phyloP scores from a whole-genome alignment of 1,140 invertebrate genomes.

The Calliopsis andreniformis region DNA sequence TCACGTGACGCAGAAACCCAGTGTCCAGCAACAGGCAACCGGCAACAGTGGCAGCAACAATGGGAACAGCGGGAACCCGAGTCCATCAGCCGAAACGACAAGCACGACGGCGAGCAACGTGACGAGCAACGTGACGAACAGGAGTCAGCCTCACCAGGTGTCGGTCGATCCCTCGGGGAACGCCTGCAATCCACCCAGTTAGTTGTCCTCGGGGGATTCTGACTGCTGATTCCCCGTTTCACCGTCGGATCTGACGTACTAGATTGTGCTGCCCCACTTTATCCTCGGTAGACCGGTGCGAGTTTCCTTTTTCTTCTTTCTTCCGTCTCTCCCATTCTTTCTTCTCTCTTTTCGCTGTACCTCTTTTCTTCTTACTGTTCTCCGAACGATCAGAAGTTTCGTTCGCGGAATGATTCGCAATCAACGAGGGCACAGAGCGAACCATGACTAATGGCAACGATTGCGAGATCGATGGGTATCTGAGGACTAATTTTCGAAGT shows the following conservation, averaged over 20 bases:
- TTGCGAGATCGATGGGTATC: constrained; percentile 5
- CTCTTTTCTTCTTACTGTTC: neutral
- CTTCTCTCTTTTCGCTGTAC: constrained; percentile 3
- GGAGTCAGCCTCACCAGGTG: constrained; percentile 55
- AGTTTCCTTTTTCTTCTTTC: constrained; percentile 3
- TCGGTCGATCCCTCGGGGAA: constrained; percentile 57
- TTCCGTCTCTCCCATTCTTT: constrained; percentile 2
- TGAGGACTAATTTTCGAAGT: neutral
- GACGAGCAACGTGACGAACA: constrained; percentile 43
- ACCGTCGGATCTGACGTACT: neutral
- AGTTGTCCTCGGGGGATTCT: constrained; percentile 51
- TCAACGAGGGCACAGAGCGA: constrained; percentile 33
- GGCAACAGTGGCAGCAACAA: constrained; percentile 52
- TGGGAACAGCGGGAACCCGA: constrained; percentile 63
- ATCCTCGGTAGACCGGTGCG: neutral
- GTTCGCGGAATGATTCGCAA: constrained; percentile 23
- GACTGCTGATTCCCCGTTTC: neutral
- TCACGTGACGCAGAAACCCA: constrained; percentile 90
- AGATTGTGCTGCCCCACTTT: neutral
- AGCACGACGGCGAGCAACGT: constrained; percentile 23
- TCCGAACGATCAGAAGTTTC: constrained; percentile 6
- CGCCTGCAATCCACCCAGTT: constrained; percentile 70
- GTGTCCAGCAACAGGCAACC: constrained; percentile 56
- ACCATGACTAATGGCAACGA: constrained; percentile 48
- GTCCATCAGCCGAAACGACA: constrained; percentile 59